Percentiles rank a stretch among this genome's conserved stretches.
Evolutionary conservation across 2,888 invertebrate species (phyloP).

Genomic region (Matsumyia berberina): DNA sequence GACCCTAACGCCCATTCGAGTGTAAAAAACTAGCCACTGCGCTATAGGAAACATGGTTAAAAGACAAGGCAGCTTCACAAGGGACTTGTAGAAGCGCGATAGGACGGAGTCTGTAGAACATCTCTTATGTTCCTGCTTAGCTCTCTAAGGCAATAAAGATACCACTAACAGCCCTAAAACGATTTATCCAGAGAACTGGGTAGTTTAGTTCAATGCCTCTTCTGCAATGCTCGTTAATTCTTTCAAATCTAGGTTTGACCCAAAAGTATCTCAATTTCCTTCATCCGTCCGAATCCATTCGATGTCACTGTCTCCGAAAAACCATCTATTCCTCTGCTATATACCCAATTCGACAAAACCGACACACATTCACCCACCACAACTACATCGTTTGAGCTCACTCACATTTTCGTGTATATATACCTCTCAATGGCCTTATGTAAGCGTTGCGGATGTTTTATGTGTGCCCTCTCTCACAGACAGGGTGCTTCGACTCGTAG

Average conservation of each 20-base stretch:
- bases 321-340: slow-evolving; percentile 41
- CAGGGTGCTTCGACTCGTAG: slow-evolving; percentile 68
- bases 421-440: slow-evolving; percentile 62
- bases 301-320: slow-evolving; percentile 52
- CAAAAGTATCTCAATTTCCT: background rate
- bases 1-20: no score
- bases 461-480: slow-evolving; percentile 68
- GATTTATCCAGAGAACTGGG: no score
- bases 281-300: slow-evolving; percentile 24
- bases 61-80: no score
- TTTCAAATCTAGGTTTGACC: slow-evolving; percentile 15
- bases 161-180: no score
- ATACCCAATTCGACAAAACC: slow-evolving; percentile 38
- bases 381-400: slow-evolving; percentile 14
- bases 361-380: slow-evolving; percentile 35
- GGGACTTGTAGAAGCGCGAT: no score
- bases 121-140: no score
- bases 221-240: no score
- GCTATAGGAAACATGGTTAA: no score
- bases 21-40: no score
- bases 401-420: slow-evolving; percentile 36
- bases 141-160: no score
- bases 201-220: no score
- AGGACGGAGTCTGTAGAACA: no score
- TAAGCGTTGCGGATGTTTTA: slow-evolving; percentile 75